Evolutionary conservation across 2,113 vertebrate genomes (phyloP).

Genomic region (Hylia prasina): DNA sequence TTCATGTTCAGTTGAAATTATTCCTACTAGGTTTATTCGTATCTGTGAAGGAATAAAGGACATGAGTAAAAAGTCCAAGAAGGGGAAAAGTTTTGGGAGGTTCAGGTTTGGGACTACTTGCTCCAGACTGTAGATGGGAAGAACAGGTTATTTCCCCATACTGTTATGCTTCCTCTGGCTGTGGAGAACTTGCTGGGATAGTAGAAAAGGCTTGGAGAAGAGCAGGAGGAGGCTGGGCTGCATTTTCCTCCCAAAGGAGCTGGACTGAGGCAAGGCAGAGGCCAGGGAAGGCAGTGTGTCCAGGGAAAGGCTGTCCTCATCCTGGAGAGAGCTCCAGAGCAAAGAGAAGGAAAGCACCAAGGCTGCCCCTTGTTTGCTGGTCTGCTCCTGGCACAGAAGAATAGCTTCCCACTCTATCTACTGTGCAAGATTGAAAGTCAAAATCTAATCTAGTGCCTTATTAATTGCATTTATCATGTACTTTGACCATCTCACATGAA

Average conservation of each 20-base stretch:
- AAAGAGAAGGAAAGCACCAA: not conserved
- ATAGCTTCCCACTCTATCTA: not conserved
- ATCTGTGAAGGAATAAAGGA: not conserved
- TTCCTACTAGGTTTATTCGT: not conserved
- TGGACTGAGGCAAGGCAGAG: not conserved
- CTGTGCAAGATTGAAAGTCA: not conserved
- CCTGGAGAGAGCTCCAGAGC: not conserved
- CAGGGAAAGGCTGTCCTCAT: not conserved
- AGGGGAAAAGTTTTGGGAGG: not conserved
- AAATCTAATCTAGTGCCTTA: not conserved
- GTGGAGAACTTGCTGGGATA: not conserved
- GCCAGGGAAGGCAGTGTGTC: not conserved
- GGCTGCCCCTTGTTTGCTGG: not conserved
- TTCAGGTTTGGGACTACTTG: not conserved
- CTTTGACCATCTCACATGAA: not conserved
- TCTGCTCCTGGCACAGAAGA: not conserved
- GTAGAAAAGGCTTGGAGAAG: not conserved
- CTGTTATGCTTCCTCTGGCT: not conserved
- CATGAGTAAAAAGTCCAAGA: not conserved
- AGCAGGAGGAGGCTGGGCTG: not conserved
- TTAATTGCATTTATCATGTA: slow-evolving; percentile 20
- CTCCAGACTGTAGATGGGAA: not conserved
- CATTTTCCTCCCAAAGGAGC: not conserved
- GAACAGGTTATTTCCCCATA: not conserved
- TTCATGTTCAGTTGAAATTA: not conserved